Conservation (phyloP, 1,140 invertebrate genomes). For the Lethocerus indicus region DNA sequence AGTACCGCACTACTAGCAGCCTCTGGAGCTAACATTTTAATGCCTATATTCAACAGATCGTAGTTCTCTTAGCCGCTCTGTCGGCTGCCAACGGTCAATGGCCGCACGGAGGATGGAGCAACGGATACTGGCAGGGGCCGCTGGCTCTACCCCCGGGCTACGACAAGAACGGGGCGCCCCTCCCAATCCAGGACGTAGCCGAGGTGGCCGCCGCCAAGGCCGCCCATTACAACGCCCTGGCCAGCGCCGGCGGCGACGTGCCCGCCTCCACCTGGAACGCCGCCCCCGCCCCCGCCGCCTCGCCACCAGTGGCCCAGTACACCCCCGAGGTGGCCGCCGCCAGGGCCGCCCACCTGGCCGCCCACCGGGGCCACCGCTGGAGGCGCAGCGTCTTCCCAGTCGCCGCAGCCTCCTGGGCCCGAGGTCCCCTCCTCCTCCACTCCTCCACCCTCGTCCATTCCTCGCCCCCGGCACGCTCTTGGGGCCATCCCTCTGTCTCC, state of each 20-base stretch:
- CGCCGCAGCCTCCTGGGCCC: too few relatives aligned
- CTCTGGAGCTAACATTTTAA: too few relatives aligned
- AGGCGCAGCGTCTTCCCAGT: too few relatives aligned
- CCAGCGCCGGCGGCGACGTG: slow-evolving; percentile 1
- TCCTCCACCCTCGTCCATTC: not conserved
- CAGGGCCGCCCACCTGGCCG: slow-evolving; percentile 35
- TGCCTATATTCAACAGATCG: not conserved
- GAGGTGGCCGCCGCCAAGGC: slow-evolving; percentile 17
- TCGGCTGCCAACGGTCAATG: not conserved
- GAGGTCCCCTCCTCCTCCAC: too few relatives aligned
- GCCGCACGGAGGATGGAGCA: not conserved
- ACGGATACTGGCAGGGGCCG: not conserved
- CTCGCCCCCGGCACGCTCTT: not conserved
- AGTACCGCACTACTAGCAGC: too few relatives aligned
- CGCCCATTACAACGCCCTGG: slow-evolving; percentile 17
- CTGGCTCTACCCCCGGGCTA: not conserved
- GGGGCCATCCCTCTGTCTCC: not conserved
- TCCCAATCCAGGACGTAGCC: not conserved
- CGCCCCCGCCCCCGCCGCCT: not conserved
- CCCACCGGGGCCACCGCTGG: slow-evolving; percentile 20
- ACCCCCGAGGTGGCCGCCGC: slow-evolving; percentile 39
- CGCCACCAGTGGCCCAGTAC: slow-evolving; percentile 25
- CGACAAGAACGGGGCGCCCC: not conserved
- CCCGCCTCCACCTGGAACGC: slow-evolving; percentile 15
- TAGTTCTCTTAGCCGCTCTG: not conserved